Evolutionary conservation across 2,113 vertebrate genomes (phyloP), one percentile per base, ranked within the genome.

Genomic region (Microtus montanus): DNA sequence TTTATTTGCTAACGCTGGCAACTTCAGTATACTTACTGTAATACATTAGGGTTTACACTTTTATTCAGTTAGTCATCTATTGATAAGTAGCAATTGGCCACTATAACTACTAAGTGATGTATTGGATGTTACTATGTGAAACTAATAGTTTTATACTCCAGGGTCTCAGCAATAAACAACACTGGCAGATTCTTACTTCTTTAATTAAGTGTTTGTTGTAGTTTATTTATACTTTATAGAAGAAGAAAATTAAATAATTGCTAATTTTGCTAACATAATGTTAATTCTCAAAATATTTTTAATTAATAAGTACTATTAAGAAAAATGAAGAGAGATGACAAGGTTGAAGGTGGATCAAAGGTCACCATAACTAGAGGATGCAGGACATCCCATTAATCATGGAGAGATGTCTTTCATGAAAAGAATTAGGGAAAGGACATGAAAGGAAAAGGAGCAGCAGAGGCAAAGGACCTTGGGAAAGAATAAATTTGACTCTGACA

Each of bases 71-170:
- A 94, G 54, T 79, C 58, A 63, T 64, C 96, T 74, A 49, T 58
- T 71, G 82, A 68, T 47, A 84, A 89, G 9, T 44, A 88, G 63
- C 64, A 89, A 47, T 77, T 80, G 28, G 77, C 79, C 28, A 88
- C 89, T 85, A 70, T n/a, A 94, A 87, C 78, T 90, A 75, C 79
- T 61, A 90, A 92, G 83, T 80, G 70, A 79, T 74, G 38, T 28
- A 68, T 30, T 86, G 38, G 10, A 14, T 87, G 9, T 41, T 82
- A 58, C 30, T 20, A 14, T 26, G 24, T 73, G 19, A 44, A 79
- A 90, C 24, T 35, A 93, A 66, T 7, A 89, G 61, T 54, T 47
- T n/a, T 92, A 35, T 83, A 35, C 28, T 58, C 26, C 64, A 12
- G 22, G 20, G 15, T 89, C 35, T 74, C 63, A 28, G 13, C 22